Percentiles rank a stretch among this genome's conserved stretches.
Conservation (phyloP, 2,113 vertebrate species). For the Ceyx margarethae region DNA sequence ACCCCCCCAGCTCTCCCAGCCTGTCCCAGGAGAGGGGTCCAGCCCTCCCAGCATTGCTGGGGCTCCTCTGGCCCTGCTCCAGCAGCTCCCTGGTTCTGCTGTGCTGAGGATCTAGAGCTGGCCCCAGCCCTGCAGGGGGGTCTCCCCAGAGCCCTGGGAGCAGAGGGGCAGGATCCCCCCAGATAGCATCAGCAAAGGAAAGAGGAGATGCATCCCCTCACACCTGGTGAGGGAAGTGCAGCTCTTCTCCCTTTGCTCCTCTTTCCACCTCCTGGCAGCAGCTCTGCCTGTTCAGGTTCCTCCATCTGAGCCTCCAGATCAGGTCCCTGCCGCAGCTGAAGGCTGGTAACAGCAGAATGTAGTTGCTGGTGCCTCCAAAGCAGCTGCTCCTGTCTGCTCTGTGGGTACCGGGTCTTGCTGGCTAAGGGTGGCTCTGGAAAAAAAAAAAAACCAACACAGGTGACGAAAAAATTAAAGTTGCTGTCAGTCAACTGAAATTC, state of each 20-base stretch:
- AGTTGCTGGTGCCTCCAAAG: not conserved
- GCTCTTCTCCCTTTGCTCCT: not conserved
- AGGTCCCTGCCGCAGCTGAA: not conserved
- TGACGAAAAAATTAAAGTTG: not conserved
- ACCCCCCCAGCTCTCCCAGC: no score
- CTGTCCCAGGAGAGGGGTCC: no score
- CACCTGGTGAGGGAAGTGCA: not conserved
- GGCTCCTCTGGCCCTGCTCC: not conserved
- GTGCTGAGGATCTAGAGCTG: not conserved
- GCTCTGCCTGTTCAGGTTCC: not conserved
- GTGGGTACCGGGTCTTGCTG: not conserved
- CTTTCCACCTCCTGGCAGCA: not conserved
- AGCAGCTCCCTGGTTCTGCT: not conserved
- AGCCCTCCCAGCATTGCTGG: rapidly evolving
- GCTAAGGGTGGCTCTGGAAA: not conserved
- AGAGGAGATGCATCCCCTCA: not conserved
- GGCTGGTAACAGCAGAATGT: rapidly evolving
- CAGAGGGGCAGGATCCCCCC: not conserved
- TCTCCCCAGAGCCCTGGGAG: not conserved
- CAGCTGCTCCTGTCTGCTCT: not conserved
- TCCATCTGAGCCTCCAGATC: not conserved
- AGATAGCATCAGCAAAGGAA: not conserved
- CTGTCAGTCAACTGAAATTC: not conserved
- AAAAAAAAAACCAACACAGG: not conserved
- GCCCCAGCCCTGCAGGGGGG: not conserved